Evolutionary conservation across 2,888 invertebrate genomes (phyloP), one percentile per base, ranked within the genome.

Genomic region (Hypolimnas misippus): DNA sequence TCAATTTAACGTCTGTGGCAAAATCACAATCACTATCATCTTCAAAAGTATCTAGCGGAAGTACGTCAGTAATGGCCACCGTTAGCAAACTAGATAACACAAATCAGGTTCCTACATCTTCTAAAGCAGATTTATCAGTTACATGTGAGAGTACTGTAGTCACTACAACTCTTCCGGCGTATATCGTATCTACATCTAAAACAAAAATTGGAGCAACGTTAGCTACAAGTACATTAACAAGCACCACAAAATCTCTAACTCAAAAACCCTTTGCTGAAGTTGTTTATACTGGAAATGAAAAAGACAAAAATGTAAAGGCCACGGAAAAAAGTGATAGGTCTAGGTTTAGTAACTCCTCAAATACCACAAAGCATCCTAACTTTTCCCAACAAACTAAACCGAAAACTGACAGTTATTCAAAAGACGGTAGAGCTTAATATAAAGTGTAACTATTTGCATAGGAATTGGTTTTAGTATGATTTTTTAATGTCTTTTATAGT

Each of bases 371-470:
- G 14, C 54, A 51, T 40, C 17, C 46, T 8, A 42, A 25, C 35
- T 56, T 59, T 50, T 46, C 58, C 16, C 58, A 63, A 57, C 58
- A 67, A 66, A 60, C 65, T 35, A 66, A 70, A 64, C 61, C 58
- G 25, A 71, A 69, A 49, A 60, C 53, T 46, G 64, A 68, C 10
- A 65, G 65, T 38, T 49, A 66, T 50, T 65, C 65, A 49, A 70
- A 69, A 64, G 68, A 67, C 53, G 62, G 74, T 56, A 81, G 82
- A 78, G 74, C 74, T 79, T 81, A 82, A 76, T 73, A 70, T 66
- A 67, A 57, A 63, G 55, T 49, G 33, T 57, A 53, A 25, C 33
- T 50, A 56, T 49, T 46, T 61, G 35, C 50, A 29, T 62, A 52
- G 12, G n/a, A 19, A n/a, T 31, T 56, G 29, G 14, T 33, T 16